Evolutionary conservation across 2,113 vertebrate genomes (phyloP).

Genomic region (Sminthopsis crassicaudata): DNA sequence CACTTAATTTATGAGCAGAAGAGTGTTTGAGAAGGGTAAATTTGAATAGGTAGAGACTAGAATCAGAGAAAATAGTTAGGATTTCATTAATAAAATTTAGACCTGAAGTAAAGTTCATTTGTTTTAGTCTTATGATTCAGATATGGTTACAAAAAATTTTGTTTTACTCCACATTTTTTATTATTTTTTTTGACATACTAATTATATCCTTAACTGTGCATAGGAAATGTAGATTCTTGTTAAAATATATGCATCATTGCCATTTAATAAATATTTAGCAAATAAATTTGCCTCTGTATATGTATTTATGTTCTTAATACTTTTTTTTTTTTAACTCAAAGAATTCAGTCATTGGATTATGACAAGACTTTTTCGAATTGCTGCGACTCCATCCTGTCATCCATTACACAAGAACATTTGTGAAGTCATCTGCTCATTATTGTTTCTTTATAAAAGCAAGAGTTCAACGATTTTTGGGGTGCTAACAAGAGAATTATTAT

Average conservation of each 20-base stretch:
- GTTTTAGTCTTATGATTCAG: background rate
- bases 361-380: constrained; percentile 92
- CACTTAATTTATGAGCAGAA: background rate
- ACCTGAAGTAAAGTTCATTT: background rate
- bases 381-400: constrained; percentile 91
- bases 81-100: constrained; percentile 45
- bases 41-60: background rate
- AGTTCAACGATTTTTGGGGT: constrained; percentile 88
- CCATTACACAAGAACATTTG: constrained; percentile 88
- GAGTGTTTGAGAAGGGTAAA: background rate
- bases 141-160: background rate
- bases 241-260: background rate
- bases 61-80: background rate
- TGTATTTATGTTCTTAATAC: constrained; percentile 48
- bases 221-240: background rate
- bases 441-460: constrained; percentile 92
- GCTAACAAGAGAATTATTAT: constrained; percentile 88
- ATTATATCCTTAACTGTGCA: background rate
- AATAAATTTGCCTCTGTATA: constrained; percentile 19
- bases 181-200: background rate
- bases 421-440: constrained; percentile 91
- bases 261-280: constrained; percentile 42
- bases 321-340: constrained; percentile 76
- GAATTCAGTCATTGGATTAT: constrained; percentile 97
- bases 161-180: background rate